phyloP scores from a whole-genome alignment of 2,888 invertebrate genomes.

The Meta bourneti region DNA sequence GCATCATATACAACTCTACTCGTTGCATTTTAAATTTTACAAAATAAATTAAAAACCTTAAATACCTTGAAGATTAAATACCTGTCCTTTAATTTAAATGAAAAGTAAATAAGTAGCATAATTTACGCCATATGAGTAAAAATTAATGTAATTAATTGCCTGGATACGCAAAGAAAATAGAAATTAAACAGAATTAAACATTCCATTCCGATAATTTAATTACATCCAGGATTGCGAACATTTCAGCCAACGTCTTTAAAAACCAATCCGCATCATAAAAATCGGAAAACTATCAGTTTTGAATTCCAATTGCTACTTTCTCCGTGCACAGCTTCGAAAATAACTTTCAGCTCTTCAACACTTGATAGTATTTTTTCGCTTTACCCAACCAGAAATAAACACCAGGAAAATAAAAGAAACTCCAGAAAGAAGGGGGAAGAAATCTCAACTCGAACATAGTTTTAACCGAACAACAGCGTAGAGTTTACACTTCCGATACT shows the following conservation, averaged over 20 bases:
- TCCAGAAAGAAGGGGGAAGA: conserved; percentile 1
- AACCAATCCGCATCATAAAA: not conserved
- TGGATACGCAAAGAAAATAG: not conserved
- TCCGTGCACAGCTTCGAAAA: not conserved
- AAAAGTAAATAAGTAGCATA: not conserved
- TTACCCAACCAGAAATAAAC: not conserved
- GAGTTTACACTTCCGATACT: conserved; percentile 47
- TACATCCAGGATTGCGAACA: not conserved
- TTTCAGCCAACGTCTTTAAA: not conserved
- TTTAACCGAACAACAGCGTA: conserved; percentile 29
- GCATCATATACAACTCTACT: too few species aligned
- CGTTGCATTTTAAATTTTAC: too few species aligned
- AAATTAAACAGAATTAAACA: not conserved
- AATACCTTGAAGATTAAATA: not conserved
- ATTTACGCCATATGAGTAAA: not conserved
- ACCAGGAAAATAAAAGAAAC: conserved; percentile 13
- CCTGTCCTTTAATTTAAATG: not conserved
- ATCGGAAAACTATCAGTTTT: not conserved
- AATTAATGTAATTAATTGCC: not conserved
- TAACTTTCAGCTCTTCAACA: not conserved
- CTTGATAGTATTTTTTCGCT: not conserved
- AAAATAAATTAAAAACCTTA: not conserved
- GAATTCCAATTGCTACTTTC: not conserved
- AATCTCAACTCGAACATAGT: conserved; percentile 46
- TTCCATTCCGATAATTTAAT: not conserved